A percentile compares a stretch with the other conserved stretches of the same genome.
These are phyloP conservation scores for Gryllus bimaculatus DNA, from an alignment of 1,140 invertebrate genomes.

Conservation along the genomic window DNA sequence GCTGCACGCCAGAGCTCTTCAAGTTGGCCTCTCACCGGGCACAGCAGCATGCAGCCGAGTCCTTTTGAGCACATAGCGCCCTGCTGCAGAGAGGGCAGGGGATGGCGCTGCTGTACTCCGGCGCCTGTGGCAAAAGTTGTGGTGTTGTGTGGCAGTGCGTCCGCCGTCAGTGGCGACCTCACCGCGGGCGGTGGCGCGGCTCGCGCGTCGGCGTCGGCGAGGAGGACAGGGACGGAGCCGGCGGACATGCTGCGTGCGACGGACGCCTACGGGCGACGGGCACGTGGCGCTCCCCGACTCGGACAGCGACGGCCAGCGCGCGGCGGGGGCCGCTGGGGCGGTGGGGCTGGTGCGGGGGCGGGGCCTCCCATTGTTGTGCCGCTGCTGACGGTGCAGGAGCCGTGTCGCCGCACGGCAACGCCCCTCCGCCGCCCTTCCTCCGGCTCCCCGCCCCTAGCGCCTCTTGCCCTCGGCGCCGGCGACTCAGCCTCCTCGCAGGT, in stretches of 20 bases:
- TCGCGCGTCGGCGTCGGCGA: background rate
- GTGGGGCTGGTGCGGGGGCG: background rate
- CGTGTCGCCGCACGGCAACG: conserved; percentile 46
- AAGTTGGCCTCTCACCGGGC: too few relatives aligned
- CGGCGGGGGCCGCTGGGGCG: conserved; percentile 9
- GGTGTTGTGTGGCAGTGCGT: too few relatives aligned
- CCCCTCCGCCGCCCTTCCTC: conserved; percentile 33
- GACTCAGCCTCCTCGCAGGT: background rate
- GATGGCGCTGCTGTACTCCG: too few relatives aligned
- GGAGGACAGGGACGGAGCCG: conserved; percentile 8
- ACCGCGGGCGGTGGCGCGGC: too few relatives aligned
- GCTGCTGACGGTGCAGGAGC: conserved; percentile 48
- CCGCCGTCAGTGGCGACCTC: too few relatives aligned
- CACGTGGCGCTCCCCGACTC: background rate
- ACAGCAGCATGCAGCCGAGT: too few relatives aligned
- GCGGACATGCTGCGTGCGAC: too few relatives aligned
- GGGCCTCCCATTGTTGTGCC: conserved; percentile 38
- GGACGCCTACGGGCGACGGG: background rate
- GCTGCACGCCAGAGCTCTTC: too few relatives aligned
- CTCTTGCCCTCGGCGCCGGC: conserved; percentile 24
- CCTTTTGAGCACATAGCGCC: too few relatives aligned
- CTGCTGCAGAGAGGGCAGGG: too few relatives aligned
- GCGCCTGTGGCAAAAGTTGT: too few relatives aligned
- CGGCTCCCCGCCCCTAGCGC: conserved; percentile 52
- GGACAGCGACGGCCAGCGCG: background rate